These are phyloP conservation scores for Taxidea taxus DNA, from an alignment of 2,113 vertebrate species.

Conservation along the genomic window DNA sequence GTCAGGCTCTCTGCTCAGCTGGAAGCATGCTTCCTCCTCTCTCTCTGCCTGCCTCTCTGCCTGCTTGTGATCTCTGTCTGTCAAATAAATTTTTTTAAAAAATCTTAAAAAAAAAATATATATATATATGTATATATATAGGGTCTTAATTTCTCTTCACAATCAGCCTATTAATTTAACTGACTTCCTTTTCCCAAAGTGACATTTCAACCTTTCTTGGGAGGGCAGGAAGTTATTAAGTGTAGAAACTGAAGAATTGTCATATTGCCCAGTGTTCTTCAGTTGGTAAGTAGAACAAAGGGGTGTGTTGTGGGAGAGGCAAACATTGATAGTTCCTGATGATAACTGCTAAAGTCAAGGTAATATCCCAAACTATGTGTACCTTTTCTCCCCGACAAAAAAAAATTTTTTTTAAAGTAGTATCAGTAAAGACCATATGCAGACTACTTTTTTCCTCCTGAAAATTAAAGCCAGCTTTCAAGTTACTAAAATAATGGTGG, in stretches of 20 bases:
- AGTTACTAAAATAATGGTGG: slow-evolving; percentile 28
- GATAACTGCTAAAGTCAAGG: neutral
- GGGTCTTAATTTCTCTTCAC: neutral
- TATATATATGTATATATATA: too few relatives aligned
- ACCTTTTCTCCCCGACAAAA: neutral
- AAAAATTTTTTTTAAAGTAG: neutral
- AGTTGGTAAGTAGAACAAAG: neutral
- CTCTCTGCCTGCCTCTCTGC: too few relatives aligned
- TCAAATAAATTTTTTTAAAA: too few relatives aligned
- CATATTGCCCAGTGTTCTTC: neutral
- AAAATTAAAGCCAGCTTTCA: slow-evolving; percentile 50
- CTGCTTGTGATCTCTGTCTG: too few relatives aligned
- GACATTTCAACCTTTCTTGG: slow-evolving; percentile 32
- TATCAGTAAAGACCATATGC: neutral
- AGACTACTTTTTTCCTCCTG: neutral
- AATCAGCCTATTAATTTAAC: slow-evolving; percentile 30
- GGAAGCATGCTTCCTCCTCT: too few relatives aligned
- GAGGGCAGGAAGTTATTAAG: slow-evolving; percentile 1
- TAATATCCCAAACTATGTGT: neutral
- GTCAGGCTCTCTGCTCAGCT: too few relatives aligned
- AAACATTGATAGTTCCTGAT: neutral
- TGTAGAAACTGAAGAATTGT: neutral
- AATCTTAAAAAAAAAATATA: too few relatives aligned
- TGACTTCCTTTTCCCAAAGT: slow-evolving; percentile 33
- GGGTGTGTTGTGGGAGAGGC: neutral